Conservation (phyloP, 2,113 vertebrate genomes). For the Todiramphus saurophagus region DNA sequence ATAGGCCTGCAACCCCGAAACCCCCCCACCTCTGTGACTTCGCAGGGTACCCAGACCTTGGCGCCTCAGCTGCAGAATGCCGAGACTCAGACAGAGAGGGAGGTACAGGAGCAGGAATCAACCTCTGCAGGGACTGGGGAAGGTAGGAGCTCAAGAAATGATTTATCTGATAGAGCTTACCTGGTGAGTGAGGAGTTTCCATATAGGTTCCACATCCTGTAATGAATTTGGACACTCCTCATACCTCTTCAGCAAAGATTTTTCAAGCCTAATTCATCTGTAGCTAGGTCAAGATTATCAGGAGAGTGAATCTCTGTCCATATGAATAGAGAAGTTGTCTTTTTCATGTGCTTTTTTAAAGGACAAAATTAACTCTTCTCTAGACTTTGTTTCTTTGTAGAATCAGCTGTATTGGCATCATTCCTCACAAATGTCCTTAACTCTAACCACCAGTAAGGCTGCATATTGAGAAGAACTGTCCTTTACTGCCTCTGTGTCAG, state of each 20-base stretch:
- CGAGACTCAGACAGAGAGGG: slow-evolving; percentile 94
- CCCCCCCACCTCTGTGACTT: slow-evolving; percentile 92
- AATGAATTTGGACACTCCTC: background rate
- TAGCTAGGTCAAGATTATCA: background rate
- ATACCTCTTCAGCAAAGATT: background rate
- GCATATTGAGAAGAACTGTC: background rate
- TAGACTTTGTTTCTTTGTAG: background rate
- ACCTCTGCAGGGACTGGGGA: slow-evolving; percentile 72
- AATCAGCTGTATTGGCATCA: background rate
- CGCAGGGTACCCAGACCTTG: slow-evolving; percentile 96
- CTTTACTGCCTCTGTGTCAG: background rate
- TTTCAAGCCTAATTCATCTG: background rate
- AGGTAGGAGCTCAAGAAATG: slow-evolving; percentile 56
- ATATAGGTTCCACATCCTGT: background rate
- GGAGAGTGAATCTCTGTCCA: background rate
- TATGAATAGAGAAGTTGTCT: background rate
- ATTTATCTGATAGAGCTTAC: background rate
- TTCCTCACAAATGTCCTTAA: background rate
- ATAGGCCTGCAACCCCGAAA: slow-evolving; percentile 96
- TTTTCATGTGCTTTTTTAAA: background rate
- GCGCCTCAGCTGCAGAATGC: slow-evolving; percentile 93
- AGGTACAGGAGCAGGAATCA: slow-evolving; percentile 82
- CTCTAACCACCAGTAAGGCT: background rate
- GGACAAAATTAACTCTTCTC: background rate
- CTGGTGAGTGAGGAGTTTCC: background rate